Evolutionary conservation across 2,888 invertebrate species (phyloP).

Genomic region (Plagodis dolabraria): DNA sequence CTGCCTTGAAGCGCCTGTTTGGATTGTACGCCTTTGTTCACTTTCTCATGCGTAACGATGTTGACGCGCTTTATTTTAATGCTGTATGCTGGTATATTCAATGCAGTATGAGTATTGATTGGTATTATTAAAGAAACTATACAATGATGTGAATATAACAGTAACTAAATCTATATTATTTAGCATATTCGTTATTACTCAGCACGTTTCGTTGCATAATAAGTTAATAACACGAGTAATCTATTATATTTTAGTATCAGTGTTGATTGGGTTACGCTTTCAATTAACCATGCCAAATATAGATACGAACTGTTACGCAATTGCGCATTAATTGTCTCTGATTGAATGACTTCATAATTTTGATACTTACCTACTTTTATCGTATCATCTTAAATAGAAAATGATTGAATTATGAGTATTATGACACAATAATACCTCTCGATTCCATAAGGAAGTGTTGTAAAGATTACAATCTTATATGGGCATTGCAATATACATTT

Average conservation of each 20-base stretch:
- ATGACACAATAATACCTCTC: not conserved
- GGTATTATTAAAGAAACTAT: no score
- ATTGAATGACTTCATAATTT: slow-evolving; percentile 12
- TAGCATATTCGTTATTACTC: not conserved
- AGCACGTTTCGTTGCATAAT: not conserved
- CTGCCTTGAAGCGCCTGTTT: slow-evolving; percentile 57
- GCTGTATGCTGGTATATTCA: slow-evolving; percentile 30
- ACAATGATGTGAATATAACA: not conserved
- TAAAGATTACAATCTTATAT: slow-evolving; percentile 6
- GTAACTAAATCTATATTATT: slow-evolving; percentile 8
- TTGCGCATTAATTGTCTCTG: slow-evolving; percentile 13
- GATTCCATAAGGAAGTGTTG: slow-evolving; percentile 10
- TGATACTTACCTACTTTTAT: slow-evolving; percentile 6
- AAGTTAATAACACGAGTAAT: not conserved
- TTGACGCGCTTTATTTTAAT: slow-evolving; percentile 47
- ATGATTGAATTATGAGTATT: slow-evolving; percentile 8
- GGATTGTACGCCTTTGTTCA: slow-evolving; percentile 57
- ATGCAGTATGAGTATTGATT: slow-evolving; percentile 2
- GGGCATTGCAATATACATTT: not conserved
- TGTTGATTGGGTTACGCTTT: slow-evolving; percentile 31
- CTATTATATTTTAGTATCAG: slow-evolving; percentile 1
- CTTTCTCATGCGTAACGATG: slow-evolving; percentile 52
- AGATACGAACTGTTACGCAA: slow-evolving; percentile 17
- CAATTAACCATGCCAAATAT: slow-evolving; percentile 29
- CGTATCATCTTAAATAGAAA: not conserved